A percentile compares a stretch with the other conserved stretches of the same genome.
Conservation (phyloP, 2,113 vertebrate genomes). For the Piprites chloris region DNA sequence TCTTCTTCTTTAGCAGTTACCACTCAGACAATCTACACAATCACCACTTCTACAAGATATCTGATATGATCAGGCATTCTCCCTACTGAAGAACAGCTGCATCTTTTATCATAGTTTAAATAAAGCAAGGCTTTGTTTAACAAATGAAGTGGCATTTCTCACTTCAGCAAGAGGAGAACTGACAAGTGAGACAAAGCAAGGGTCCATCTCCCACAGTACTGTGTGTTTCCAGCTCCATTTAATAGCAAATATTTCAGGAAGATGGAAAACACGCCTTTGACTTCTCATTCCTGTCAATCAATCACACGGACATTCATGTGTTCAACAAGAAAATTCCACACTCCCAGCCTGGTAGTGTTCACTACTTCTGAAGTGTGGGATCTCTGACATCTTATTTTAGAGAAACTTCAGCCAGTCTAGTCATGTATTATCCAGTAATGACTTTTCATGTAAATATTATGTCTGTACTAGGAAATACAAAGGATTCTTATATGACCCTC, state of each 20-base stretch:
- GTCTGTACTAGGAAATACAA: neutral
- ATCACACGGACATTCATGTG: neutral
- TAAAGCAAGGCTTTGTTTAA: neutral
- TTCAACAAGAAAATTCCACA: neutral
- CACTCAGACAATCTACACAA: neutral
- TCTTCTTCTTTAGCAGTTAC: neutral
- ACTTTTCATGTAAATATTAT: neutral
- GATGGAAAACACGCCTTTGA: neutral
- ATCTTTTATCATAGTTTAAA: neutral
- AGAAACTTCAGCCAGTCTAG: neutral
- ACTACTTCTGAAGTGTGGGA: neutral
- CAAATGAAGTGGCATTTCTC: neutral
- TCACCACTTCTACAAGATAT: neutral
- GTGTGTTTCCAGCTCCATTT: neutral
- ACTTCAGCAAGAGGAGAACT: neutral
- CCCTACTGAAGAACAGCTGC: neutral
- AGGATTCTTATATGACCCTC: neutral
- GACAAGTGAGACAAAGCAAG: neutral
- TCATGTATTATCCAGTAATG: neutral
- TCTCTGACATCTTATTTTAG: neutral
- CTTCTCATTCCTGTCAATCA: neutral
- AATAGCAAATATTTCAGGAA: neutral
- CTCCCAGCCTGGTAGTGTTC: neutral
- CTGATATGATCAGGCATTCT: neutral
- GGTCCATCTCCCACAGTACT: neutral